Percentiles rank a stretch among this genome's conserved stretches.
Evolutionary conservation across 2,113 vertebrate genomes (phyloP).

Genomic region (Sinocyclocheilus maitianheensis): DNA sequence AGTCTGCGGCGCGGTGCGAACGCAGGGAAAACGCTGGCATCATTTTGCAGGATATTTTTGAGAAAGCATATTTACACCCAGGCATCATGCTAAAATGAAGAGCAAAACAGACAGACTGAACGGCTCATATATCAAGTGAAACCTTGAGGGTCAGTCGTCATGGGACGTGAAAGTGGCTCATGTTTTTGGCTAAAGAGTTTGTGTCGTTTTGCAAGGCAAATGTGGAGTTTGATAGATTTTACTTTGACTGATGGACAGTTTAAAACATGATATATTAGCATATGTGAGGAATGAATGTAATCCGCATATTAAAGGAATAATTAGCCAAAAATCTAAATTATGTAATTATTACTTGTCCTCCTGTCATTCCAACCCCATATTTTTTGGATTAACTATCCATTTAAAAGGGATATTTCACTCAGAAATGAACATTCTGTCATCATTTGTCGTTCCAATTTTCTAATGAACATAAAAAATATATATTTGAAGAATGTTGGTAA

Average conservation of each 20-base stretch:
- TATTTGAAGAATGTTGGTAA: background rate
- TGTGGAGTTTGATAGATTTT: background rate
- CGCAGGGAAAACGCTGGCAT: conserved; percentile 30
- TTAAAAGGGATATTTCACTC: background rate
- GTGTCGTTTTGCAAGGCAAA: conserved; percentile 5
- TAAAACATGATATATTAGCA: background rate
- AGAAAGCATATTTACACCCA: conserved; percentile 17
- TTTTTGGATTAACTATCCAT: background rate
- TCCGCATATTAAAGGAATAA: background rate
- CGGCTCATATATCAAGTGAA: conserved; percentile 25
- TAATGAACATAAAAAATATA: background rate
- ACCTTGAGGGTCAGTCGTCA: conserved; percentile 18
- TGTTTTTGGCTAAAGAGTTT: background rate
- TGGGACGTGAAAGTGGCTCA: background rate
- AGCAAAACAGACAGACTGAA: conserved; percentile 23
- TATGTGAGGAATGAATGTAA: background rate
- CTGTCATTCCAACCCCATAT: background rate
- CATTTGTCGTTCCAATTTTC: background rate
- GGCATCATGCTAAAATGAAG: conserved; percentile 1
- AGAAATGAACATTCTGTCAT: background rate
- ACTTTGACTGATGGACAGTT: background rate
- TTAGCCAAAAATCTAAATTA: background rate
- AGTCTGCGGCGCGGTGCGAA: conserved; percentile 19
- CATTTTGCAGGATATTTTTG: conserved; percentile 15
- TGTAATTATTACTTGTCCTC: background rate